A percentile compares a stretch with the other conserved stretches of the same genome.
Evolutionary conservation across 1,140 invertebrate species (phyloP).

Genomic region (Heliconius congener): DNA sequence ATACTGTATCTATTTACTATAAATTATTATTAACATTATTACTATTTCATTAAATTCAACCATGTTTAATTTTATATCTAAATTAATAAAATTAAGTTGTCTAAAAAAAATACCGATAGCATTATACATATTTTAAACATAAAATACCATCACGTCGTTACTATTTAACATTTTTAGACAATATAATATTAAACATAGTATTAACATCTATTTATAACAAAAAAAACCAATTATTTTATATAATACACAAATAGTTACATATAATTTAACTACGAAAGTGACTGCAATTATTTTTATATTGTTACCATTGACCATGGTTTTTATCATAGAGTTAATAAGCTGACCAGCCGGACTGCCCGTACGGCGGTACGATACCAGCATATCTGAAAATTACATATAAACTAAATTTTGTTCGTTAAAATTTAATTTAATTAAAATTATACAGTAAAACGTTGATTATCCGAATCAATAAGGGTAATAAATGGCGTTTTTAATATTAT

Average conservation of each 20-base stretch:
- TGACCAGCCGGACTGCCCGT: conserved; percentile 56
- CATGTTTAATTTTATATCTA: too few species aligned
- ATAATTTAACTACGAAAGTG: conserved; percentile 37
- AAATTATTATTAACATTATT: too few species aligned
- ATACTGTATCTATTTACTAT: too few species aligned
- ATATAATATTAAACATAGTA: background rate
- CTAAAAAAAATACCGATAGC: too few species aligned
- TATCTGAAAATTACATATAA: conserved; percentile 61
- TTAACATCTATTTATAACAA: background rate
- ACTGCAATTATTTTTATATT: conserved; percentile 42
- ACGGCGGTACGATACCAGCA: conserved; percentile 59
- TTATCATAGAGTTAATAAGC: conserved; percentile 60
- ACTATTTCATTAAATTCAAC: too few species aligned
- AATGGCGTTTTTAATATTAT: too few species aligned
- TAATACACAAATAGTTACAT: background rate
- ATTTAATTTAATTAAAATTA: too few species aligned
- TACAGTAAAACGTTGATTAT: too few species aligned
- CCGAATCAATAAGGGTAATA: too few species aligned
- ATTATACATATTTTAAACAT: background rate
- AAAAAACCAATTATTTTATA: background rate
- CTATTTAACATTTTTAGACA: too few species aligned
- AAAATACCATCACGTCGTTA: background rate
- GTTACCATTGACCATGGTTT: conserved; percentile 67
- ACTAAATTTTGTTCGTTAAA: too few species aligned
- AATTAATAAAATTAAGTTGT: background rate